Evolutionary conservation across 2,797 vertebrate genomes (phyloP), one percentile per base, ranked within the genome.

Genomic region (Aeoliscus strigatus): DNA sequence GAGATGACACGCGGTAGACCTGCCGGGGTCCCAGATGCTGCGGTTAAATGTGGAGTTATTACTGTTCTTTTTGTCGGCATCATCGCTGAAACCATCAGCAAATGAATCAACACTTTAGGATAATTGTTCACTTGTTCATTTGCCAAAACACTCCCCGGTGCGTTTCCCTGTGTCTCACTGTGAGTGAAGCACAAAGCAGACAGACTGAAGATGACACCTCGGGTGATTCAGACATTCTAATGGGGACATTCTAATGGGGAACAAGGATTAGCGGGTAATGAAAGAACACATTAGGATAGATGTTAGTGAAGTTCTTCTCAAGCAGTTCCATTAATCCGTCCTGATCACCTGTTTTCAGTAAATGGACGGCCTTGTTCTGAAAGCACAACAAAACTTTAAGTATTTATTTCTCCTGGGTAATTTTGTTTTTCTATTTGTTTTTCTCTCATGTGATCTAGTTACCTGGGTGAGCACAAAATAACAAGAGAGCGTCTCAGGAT

Each of bases 401-500:
- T 46, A 42, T 29, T 30, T 34, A 23, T 4, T 60, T 17, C 34
- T 48, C 27, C 26, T 14, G 8, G 28, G 25, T 42, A 55, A 36
- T 50, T 49, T 56, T 39, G 24, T 45, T 15, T 39, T 36, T 44
- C 12, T 27, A 1, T 32, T 44, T 45, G n/a, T 43, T 40, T 43
- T 37, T 50, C 27, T 23, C 8, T 4, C 36, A 23, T 68, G 43
- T 66, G 48, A 71, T 38, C 55, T 57, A 51, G 50, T 77, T 75
- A 57, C 57, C 64, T 37, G 43, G 34, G 36, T 15, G 24, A 29
- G 37, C 1, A 3, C 23, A 33, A 40, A 56, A 68, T 38, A 72
- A 53, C 56, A 43, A 32, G 51, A 54, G 60, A 59, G 62, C 54
- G 52, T 70, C 66, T 80, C 38, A 51, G 66, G 62, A 69, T 32